These are phyloP conservation scores for Xerus rutilus DNA, from an alignment of 2,797 vertebrate genomes.

Conservation along the genomic window DNA sequence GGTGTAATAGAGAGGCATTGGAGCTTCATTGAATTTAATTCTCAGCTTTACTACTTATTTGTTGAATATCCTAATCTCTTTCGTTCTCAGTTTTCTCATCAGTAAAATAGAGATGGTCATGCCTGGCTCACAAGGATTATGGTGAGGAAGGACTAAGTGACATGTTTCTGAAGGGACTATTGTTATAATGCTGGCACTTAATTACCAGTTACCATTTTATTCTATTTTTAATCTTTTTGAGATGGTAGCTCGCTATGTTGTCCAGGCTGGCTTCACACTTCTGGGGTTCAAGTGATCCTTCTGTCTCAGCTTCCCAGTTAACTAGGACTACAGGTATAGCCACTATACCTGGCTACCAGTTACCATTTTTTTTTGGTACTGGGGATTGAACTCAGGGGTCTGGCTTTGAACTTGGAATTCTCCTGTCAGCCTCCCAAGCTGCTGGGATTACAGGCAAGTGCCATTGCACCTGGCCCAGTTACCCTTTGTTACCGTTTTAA, in stretches of 20 bases:
- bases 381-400: too few species aligned
- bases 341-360: neutral
- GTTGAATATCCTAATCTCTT: conserved; percentile 3
- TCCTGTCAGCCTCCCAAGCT: too few species aligned
- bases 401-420: too few species aligned
- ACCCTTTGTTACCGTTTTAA: too few species aligned
- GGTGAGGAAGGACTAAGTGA: neutral
- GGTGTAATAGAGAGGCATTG: neutral
- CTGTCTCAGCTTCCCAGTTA: too few species aligned
- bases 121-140: neutral
- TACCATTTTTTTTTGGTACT: neutral
- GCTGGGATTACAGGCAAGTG: too few species aligned
- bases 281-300: too few species aligned
- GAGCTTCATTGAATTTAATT: neutral
- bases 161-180: neutral
- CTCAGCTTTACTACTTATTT: neutral
- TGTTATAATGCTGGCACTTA: neutral
- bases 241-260: neutral
- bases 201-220: neutral
- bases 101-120: neutral
- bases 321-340: too few species aligned
- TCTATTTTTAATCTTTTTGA: neutral
- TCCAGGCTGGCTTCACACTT: too few species aligned
- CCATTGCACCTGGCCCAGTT: too few species aligned
- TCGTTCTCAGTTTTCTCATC: neutral